Percentiles rank a stretch among this genome's conserved stretches.
Evolutionary conservation across 2,797 vertebrate species (phyloP).

Genomic region (Phrynocephalus forsythii): DNA sequence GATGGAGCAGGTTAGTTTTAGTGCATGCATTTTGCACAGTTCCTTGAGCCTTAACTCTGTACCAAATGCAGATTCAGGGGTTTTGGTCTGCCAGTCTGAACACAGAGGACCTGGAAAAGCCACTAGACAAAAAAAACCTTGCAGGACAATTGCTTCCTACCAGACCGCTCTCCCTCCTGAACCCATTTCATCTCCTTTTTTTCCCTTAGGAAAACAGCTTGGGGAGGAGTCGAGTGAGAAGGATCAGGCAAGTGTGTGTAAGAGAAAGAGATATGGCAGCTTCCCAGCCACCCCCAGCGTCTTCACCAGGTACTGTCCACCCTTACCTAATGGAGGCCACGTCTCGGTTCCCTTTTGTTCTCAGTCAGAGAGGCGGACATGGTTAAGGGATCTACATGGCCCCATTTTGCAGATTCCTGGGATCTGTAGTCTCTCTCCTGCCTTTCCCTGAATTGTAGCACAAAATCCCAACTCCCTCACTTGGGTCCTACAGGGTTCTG

Average conservation of each 20-base stretch:
- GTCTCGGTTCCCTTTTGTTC: too few species aligned
- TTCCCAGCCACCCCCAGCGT: slow-evolving; percentile 57
- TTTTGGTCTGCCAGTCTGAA: neutral
- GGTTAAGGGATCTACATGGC: too few species aligned
- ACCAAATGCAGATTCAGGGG: neutral
- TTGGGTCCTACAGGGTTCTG: too few species aligned
- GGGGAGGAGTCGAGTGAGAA: slow-evolving; percentile 53
- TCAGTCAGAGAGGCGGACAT: too few species aligned
- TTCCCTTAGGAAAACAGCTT: slow-evolving; percentile 52
- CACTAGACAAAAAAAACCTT: too few species aligned
- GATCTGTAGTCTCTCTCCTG: too few species aligned
- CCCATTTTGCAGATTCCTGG: too few species aligned
- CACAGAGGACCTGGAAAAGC: rapidly evolving
- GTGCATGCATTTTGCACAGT: neutral
- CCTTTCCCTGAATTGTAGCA: too few species aligned
- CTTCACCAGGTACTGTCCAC: slow-evolving; percentile 70
- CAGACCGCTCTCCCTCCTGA: neutral
- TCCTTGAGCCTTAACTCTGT: neutral
- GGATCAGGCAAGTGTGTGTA: slow-evolving; percentile 8
- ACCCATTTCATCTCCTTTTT: slow-evolving; percentile 23
- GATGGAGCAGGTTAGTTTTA: too few species aligned
- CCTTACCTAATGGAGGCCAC: too few species aligned
- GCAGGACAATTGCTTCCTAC: neutral
- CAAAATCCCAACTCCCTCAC: too few species aligned
- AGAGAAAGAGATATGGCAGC: slow-evolving; percentile 70